A percentile compares a stretch with the other conserved stretches of the same genome.
Evolutionary conservation across 35 echinoderm and acorn worm species (phyloP).

Genomic region (Diadema setosum): DNA sequence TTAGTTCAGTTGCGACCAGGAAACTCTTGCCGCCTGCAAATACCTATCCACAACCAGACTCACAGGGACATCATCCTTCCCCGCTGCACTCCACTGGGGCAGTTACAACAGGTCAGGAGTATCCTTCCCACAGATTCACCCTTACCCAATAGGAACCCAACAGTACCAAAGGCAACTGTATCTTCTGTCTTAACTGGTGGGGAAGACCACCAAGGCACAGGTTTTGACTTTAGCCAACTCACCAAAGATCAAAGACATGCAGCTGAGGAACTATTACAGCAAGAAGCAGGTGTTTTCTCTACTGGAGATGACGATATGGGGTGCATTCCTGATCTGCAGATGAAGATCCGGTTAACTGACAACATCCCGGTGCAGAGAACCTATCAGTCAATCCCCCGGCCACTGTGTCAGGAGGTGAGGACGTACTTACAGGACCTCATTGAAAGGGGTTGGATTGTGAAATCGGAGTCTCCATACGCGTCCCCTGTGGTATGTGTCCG

Average conservation of each 20-base stretch:
- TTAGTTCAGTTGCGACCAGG: neutral
- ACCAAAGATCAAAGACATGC: no score
- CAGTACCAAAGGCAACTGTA: no score
- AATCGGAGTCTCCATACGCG: slow-evolving; percentile 42
- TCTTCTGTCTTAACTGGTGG: no score
- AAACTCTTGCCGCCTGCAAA: neutral
- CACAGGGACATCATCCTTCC: neutral
- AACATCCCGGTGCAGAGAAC: slow-evolving; percentile 45
- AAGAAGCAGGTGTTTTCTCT: slow-evolving; percentile 14
- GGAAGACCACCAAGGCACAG: no score
- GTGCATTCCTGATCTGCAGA: slow-evolving; percentile 17
- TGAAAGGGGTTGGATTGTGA: slow-evolving; percentile 33
- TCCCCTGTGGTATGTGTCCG: slow-evolving; percentile 62
- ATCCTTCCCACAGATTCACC: neutral
- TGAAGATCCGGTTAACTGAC: slow-evolving; percentile 45
- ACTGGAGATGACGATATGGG: slow-evolving; percentile 27
- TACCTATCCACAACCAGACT: neutral
- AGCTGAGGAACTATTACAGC: no score
- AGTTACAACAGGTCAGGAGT: neutral
- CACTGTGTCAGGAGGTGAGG: slow-evolving; percentile 63
- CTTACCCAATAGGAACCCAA: no score
- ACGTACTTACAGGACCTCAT: slow-evolving; percentile 43
- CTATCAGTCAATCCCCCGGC: slow-evolving; percentile 46
- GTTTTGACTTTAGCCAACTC: no score
- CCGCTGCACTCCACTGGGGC: neutral